Evolutionary conservation across 2,888 invertebrate genomes (phyloP), one percentile per base, ranked within the genome.

Genomic region (Drosophila siamana): DNA sequence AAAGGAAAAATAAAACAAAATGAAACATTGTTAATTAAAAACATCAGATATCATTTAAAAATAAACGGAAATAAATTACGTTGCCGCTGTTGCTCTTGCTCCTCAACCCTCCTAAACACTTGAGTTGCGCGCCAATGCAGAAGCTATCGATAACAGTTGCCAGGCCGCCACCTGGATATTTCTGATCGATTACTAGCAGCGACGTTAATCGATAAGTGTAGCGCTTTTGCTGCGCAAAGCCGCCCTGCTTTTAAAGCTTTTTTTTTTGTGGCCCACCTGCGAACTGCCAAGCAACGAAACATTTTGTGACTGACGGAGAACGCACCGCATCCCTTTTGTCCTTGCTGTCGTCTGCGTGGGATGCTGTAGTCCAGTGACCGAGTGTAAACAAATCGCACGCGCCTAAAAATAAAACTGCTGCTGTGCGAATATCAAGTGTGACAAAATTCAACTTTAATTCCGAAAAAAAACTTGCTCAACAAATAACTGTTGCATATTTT

Each of bases 1-100:
- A 83, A 78, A 78, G 68, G 83, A 80, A 83, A 83, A 82, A 54
- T 61, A 71, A 78, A 61, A 57, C 55, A 74, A 80, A 81, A 67
- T 62, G 71, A 84, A 79, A 81, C 85, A 85, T 86, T 85, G 87
- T 85, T 85, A 86, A 82, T 84, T 86, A 81, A 75, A 82, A 76
- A 82, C 85, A 81, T 86, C 70, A 85, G 72, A 85, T 85, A 85
- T 85, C 81, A 85, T 86, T 85, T 81, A 72, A 86, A 75, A 83
- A 76, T 77, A 86, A 84, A 84, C 77, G 81, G 57, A 74, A 86
- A 76, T 69, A 80, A 80, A 78, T 57, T 66, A 74, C 33, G 70
- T 52, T 60, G 55, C 51, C 60, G 62, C 52, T 74, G 64, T 64
- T 74, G 74, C 74, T 64, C 71, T 38, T 36, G 19, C 26, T 28